Evolutionary conservation across 2,113 vertebrate species (phyloP).

Genomic region (Variabilichromis moorii): DNA sequence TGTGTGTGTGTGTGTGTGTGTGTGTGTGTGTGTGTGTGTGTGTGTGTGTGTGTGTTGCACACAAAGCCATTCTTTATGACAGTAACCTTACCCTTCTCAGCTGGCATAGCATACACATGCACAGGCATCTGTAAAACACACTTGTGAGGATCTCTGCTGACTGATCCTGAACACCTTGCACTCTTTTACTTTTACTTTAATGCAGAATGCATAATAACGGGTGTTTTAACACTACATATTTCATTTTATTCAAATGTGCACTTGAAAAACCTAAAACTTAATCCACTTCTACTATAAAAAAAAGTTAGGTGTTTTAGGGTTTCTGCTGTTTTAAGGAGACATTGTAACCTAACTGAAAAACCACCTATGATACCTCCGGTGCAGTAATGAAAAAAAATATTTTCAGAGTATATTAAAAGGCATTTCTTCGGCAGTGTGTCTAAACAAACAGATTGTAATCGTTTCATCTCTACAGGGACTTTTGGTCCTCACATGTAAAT

Average conservation of each 20-base stretch:
- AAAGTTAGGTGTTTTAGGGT: not conserved
- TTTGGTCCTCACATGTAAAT: not conserved
- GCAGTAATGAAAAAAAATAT: not conserved
- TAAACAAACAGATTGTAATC: not conserved
- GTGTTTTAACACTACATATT: not conserved
- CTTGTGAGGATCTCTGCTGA: not conserved
- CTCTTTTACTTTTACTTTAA: not conserved
- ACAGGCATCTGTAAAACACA: not conserved
- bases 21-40: not conserved
- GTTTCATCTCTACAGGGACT: not conserved
- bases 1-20: not conserved
- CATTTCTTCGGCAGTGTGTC: not conserved
- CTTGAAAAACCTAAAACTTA: not conserved
- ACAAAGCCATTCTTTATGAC: conserved; percentile 52
- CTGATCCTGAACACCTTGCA: not conserved
- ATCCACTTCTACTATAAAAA: not conserved
- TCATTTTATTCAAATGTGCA: not conserved
- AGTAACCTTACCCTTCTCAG: conserved; percentile 58
- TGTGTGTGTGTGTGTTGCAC: not conserved
- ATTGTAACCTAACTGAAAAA: not conserved
- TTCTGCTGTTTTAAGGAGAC: not conserved
- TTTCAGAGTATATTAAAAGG: not conserved
- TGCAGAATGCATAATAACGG: not conserved
- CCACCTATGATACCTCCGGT: not conserved
- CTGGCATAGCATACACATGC: conserved; percentile 31